These are phyloP conservation scores for Penaeus chinensis DNA, from an alignment of 1,140 invertebrate genomes.

Conservation along the genomic window DNA sequence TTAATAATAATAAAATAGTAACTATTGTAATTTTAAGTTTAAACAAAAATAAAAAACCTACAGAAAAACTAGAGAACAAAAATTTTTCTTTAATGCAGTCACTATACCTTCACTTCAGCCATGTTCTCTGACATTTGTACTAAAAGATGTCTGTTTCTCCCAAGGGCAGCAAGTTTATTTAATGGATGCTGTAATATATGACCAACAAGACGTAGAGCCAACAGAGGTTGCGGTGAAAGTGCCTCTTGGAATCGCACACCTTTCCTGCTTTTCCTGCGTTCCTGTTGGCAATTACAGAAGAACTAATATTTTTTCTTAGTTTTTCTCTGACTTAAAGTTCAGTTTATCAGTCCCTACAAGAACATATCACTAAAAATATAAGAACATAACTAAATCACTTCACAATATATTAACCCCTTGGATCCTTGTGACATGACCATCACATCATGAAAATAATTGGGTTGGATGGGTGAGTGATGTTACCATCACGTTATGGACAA, in stretches of 20 bases:
- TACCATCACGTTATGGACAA: too few relatives aligned
- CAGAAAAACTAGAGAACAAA: background rate
- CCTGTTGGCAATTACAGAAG: background rate
- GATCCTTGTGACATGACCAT: too few relatives aligned
- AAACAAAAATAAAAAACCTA: background rate
- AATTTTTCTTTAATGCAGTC: background rate
- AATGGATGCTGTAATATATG: conserved; percentile 55
- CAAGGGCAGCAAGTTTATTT: conserved; percentile 43
- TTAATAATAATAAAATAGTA: too few relatives aligned
- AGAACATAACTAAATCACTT: too few relatives aligned
- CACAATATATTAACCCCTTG: too few relatives aligned
- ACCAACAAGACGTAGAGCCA: conserved; percentile 42
- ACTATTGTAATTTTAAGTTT: too few relatives aligned
- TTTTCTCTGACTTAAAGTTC: background rate
- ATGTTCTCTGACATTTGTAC: conserved; percentile 34
- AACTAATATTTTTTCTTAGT: background rate
- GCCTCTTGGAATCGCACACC: conserved; percentile 33
- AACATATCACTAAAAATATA: too few relatives aligned
- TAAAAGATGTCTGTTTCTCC: conserved; percentile 30
- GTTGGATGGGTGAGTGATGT: too few relatives aligned
- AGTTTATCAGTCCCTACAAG: too few relatives aligned
- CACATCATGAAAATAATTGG: too few relatives aligned
- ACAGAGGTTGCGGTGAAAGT: conserved; percentile 31
- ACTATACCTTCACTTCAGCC: conserved; percentile 43
- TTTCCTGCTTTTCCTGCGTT: conserved; percentile 8